These are phyloP conservation scores for Leistus spinibarbis DNA, from an alignment of 2,888 invertebrate species.

Conservation along the genomic window DNA sequence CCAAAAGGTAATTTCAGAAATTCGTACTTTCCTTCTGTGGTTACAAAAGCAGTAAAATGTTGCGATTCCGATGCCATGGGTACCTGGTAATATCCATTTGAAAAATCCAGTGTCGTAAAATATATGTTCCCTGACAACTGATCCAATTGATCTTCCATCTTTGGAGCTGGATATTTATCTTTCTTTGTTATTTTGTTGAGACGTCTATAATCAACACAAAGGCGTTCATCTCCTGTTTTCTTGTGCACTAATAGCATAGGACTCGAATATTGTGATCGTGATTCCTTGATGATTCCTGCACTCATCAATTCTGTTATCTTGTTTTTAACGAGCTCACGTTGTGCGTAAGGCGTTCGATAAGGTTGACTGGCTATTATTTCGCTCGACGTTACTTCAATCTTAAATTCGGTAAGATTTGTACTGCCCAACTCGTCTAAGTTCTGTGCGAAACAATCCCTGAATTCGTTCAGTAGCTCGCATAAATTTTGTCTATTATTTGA, in stretches of 20 bases:
- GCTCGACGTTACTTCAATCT: constrained; percentile 15
- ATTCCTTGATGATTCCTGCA: constrained; percentile 20
- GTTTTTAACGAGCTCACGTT: background rate
- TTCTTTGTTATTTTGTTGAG: background rate
- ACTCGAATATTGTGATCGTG: constrained; percentile 42
- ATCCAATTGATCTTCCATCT: constrained; percentile 52
- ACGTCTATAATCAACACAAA: constrained; percentile 45
- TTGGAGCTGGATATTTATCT: constrained; percentile 44
- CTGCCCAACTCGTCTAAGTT: constrained; percentile 7
- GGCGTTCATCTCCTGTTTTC: constrained; percentile 42
- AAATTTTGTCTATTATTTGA: background rate
- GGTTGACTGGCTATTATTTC: constrained; percentile 10
- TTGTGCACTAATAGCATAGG: constrained; percentile 46
- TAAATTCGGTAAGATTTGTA: constrained; percentile 11
- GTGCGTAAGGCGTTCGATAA: constrained; percentile 1
- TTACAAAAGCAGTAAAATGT: constrained; percentile 52
- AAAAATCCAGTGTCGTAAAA: constrained; percentile 50
- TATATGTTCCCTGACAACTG: constrained; percentile 44
- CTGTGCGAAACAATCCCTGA: constrained; percentile 13
- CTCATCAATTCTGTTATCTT: constrained; percentile 23
- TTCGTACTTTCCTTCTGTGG: constrained; percentile 49
- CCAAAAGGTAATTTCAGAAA: constrained; percentile 51
- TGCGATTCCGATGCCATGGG: constrained; percentile 48
- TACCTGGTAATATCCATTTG: constrained; percentile 50
- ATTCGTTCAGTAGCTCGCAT: background rate